A percentile compares a stretch with the other conserved stretches of the same genome.
Evolutionary conservation across 2,113 vertebrate genomes (phyloP).

Genomic region (Ginglymostoma cirratum): DNA sequence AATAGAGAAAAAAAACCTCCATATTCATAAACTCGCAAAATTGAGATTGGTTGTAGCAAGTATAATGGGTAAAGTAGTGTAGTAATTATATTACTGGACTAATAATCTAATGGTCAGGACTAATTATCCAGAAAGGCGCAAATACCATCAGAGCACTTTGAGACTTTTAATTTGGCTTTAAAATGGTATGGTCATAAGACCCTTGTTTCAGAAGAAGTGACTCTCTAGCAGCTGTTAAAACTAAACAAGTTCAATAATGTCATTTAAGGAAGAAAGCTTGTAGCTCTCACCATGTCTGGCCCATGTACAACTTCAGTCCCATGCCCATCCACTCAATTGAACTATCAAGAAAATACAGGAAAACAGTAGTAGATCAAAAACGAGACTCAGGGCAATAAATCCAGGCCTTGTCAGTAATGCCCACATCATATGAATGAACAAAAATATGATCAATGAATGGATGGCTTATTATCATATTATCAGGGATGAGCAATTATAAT

Average conservation of each 20-base stretch:
- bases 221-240: not conserved
- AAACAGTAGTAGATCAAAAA: not conserved
- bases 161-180: not conserved
- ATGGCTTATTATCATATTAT: not conserved
- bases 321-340: not conserved
- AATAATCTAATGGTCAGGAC: not conserved
- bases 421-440: not conserved
- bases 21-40: not conserved
- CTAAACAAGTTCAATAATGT: not conserved
- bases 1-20: not conserved
- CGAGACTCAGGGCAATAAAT: not conserved
- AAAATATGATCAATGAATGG: not conserved
- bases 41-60: not conserved
- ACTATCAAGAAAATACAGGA: not conserved
- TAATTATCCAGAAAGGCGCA: not conserved
- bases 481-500: not conserved
- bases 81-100: not conserved
- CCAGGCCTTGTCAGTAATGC: not conserved
- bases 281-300: not conserved
- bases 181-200: not conserved
- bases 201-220: not conserved
- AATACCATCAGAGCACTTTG: not conserved
- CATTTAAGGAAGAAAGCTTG: not conserved
- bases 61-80: not conserved
- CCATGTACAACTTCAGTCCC: not conserved